Base-by-base conservation (phyloP, 2,113 vertebrate species). In the Cryptomyrus ogoouensis region DNA sequence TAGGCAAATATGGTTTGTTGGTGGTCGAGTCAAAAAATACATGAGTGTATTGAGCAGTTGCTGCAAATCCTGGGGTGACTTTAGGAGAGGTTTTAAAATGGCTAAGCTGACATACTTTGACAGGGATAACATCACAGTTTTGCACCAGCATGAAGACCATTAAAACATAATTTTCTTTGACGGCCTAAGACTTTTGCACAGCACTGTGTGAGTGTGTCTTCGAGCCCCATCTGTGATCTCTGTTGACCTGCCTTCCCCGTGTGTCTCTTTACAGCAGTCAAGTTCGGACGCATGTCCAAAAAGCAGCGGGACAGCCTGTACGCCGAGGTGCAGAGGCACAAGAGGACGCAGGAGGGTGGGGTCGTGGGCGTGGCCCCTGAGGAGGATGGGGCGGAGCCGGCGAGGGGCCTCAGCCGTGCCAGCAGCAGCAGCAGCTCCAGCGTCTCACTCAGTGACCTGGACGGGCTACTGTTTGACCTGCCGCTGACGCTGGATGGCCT, bases 231-330 rank as follows among this genome's bases (percentile, higher is more conserved):
- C 5, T 35, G 6, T 39, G 50, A 24, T 7, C 19, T 24, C 10
- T 62, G 62, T 19, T n/a, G 0, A 87, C 42, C 47, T 27, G 31
- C 15, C 46, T 24, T 77, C 74, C 44, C 13, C 95, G 46, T 88
- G 3, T 19, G 53, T 90, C 21, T 62, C 19, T 3, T 35, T 90
- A 13, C 94, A 98, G 97, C 97, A 1, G 97, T 98, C 92, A 98
- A 98, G 93, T 98, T 98, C 0, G 97, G 97, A 35, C 96, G 97
- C 89, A 98, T 98, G 97, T 98, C 97, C 0, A 98, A 98, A 94
- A 98, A 98, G 93, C 97, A 98, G 93, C 95, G 97, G 3, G 97
- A 98, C 95, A 97, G 96, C 92, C 95, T 98, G 27, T 98, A 98
- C 0, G 97, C 97, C 0, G 97, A 98, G 94, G 97, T 98, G 70